Conservation (phyloP, 2,888 invertebrate genomes). For the Sinelater perroti region DNA sequence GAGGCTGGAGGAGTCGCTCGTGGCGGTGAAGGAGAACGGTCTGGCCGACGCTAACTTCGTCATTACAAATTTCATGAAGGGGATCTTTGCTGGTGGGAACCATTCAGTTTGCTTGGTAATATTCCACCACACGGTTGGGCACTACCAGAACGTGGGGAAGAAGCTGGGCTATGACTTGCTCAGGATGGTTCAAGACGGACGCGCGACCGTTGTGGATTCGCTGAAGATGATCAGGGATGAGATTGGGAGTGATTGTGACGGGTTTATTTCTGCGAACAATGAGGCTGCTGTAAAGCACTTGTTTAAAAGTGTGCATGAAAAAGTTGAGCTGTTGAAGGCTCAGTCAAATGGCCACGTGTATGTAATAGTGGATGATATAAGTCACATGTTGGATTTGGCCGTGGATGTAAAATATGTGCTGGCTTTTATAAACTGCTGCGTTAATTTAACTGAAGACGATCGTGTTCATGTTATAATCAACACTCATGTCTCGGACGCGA, state of each 20-base stretch:
- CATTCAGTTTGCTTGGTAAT: slow-evolving; percentile 70
- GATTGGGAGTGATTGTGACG: slow-evolving; percentile 46
- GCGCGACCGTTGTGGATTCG: slow-evolving; percentile 65
- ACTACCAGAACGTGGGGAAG: slow-evolving; percentile 78
- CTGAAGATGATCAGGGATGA: slow-evolving; percentile 62
- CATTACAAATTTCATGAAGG: slow-evolving; percentile 72
- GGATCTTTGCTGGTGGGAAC: slow-evolving; percentile 70
- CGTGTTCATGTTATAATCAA: slow-evolving; percentile 66
- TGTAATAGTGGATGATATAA: slow-evolving; percentile 76
- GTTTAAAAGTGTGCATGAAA: slow-evolving; percentile 59
- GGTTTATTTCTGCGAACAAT: slow-evolving; percentile 49
- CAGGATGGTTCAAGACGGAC: slow-evolving; percentile 61
- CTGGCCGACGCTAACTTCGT: slow-evolving; percentile 78
- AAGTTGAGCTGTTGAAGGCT: slow-evolving; percentile 54
- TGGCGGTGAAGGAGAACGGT: slow-evolving; percentile 75
- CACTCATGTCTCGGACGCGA: slow-evolving; percentile 66
- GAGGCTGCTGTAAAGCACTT: slow-evolving; percentile 59
- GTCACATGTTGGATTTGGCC: slow-evolving; percentile 74
- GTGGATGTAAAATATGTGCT: slow-evolving; percentile 65
- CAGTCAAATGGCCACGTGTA: slow-evolving; percentile 46
- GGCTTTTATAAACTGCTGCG: slow-evolving; percentile 62
- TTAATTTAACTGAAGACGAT: slow-evolving; percentile 56
- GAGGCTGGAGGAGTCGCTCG: slow-evolving; percentile 67
- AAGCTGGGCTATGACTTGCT: slow-evolving; percentile 77
- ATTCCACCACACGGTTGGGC: slow-evolving; percentile 75